Base-by-base conservation (phyloP, 2,797 vertebrate species). In the Myotis myotis region DNA sequence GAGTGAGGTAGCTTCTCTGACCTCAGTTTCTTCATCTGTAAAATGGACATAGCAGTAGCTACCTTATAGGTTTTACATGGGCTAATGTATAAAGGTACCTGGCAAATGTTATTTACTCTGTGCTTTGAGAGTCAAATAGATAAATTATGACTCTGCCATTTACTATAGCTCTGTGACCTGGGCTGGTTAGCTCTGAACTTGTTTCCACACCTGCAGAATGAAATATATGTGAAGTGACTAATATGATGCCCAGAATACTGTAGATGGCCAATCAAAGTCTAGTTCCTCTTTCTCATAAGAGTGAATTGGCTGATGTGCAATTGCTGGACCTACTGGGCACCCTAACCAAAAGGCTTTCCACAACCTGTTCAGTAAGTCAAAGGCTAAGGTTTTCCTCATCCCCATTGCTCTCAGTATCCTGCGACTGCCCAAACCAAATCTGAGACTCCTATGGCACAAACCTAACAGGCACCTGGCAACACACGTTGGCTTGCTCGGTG, bases 201-300 rank as follows among this genome's bases (percentile, higher is more conserved):
- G 28, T 66, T 85, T 38, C 55, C 15, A 55, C 19, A 25, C 1
- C 11, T 79, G n/a, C 62, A 60, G 66, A 90, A 16, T 38, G 38
- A 81, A 82, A 64, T 51, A 20, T 16, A 51, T 78, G 12, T 64
- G 57, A 70, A n/a, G 7, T 78, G 49, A 76, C n/a, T 81, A 68
- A 68, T 8, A 60, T 5, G 47, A 33, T 41, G 23, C 62, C 47
- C 76, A n/a, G 71, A n/a, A 33, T 44, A 20, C 8, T 36, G 6
- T n/a, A 33, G n/a, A 41, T 93, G 28, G 47, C 60, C 71, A 76
- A n/a, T 33, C 11, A 70, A 87, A 89, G 62, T 22, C 16, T 75
- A 60, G 62, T 36, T 95, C 72, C 36, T 91, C 79, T 71, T 91
- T 51, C 22, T 91, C n/a, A 4, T 23, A 30, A 41, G 55, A 71